Evolutionary conservation across 2,113 vertebrate genomes (phyloP).

Genomic region (Ceyx margarethae): DNA sequence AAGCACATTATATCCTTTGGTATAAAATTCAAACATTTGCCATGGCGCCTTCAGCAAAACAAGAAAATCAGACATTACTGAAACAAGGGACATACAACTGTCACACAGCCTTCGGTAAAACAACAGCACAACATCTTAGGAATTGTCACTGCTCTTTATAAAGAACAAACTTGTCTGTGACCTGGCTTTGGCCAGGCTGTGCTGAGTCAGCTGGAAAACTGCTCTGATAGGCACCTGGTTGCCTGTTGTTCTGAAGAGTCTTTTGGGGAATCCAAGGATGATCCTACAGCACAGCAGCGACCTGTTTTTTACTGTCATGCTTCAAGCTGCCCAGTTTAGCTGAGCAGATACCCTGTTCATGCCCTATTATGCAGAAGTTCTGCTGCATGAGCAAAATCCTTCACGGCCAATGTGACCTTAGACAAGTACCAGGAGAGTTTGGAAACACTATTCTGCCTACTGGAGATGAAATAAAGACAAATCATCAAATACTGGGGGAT

Average conservation of each 20-base stretch:
- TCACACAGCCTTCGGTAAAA: background rate
- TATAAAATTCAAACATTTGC: background rate
- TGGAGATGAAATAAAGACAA: background rate
- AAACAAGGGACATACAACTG: background rate
- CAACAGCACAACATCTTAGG: rapidly evolving
- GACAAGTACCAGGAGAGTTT: background rate
- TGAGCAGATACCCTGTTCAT: background rate
- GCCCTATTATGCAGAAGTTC: background rate
- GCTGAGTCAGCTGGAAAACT: background rate
- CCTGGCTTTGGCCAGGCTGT: background rate
- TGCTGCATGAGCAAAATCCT: background rate
- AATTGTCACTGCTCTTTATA: background rate
- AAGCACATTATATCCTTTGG: background rate
- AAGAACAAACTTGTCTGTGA: background rate
- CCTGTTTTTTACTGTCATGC: background rate
- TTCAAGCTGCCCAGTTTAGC: background rate
- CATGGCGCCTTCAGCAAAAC: background rate
- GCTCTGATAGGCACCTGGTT: background rate
- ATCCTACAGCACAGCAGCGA: background rate
- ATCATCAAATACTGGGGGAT: background rate
- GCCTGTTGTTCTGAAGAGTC: background rate
- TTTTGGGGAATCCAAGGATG: background rate
- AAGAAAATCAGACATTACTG: background rate
- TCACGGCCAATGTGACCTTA: background rate
- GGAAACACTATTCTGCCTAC: background rate